phyloP scores from a whole-genome alignment of 2,797 vertebrate genomes.

The Enteromius paludinosus region DNA sequence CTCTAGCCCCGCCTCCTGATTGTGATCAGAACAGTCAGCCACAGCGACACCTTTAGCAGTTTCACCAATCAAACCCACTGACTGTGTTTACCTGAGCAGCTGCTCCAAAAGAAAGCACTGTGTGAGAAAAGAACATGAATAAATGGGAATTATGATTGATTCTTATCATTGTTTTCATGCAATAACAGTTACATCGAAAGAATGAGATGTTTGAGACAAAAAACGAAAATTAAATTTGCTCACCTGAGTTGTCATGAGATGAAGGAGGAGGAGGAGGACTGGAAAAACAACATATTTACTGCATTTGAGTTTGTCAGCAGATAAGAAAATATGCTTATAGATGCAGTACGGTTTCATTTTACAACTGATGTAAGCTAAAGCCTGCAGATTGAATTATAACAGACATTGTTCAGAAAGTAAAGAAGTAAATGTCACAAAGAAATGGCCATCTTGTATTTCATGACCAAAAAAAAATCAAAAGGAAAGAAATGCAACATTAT shows the following conservation, averaged over 20 bases:
- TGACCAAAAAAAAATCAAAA: neutral
- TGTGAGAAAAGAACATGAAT: slow-evolving; percentile 1
- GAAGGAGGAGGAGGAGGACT: slow-evolving; percentile 43
- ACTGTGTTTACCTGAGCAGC: slow-evolving; percentile 6
- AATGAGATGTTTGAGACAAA: neutral
- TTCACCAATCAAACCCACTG: neutral
- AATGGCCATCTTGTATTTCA: neutral
- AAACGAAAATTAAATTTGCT: neutral
- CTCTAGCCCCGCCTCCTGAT: slow-evolving; percentile 63
- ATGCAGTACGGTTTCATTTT: neutral
- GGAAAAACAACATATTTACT: neutral
- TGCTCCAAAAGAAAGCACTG: slow-evolving; percentile 9
- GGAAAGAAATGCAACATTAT: too few relatives aligned
- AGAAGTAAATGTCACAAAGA: neutral
- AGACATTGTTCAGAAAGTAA: neutral
- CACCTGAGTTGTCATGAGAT: slow-evolving; percentile 36
- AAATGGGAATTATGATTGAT: neutral
- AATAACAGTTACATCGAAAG: neutral
- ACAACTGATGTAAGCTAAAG: neutral
- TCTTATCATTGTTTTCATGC: neutral
- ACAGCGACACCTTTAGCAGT: neutral
- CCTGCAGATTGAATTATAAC: neutral
- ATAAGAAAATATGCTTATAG: neutral
- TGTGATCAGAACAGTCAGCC: slow-evolving; percentile 1
- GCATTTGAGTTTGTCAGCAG: neutral